Percentiles rank a stretch among this genome's conserved stretches.
phyloP scores from a whole-genome alignment of 2,797 vertebrate genomes.

The Macroramphosus scolopax region DNA sequence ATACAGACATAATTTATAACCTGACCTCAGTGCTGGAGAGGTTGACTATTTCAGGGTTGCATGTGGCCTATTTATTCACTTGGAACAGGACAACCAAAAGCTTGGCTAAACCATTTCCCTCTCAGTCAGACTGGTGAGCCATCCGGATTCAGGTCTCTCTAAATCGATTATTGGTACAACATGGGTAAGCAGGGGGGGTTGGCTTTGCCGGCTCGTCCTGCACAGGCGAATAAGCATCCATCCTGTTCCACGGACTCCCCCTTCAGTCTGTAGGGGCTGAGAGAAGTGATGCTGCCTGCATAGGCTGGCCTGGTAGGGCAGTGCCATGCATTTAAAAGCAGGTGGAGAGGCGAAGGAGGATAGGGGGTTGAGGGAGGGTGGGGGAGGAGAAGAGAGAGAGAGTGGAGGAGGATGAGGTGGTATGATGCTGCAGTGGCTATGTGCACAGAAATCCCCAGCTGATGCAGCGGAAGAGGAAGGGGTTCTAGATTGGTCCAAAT shows the following conservation, averaged over 20 bases:
- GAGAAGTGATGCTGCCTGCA: conserved; percentile 63
- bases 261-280: conserved; percentile 43
- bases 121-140: conserved; percentile 36
- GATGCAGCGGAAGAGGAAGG: conserved; percentile 68
- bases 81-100: conserved; percentile 45
- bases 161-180: conserved; percentile 57
- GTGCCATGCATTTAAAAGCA: conserved; percentile 81
- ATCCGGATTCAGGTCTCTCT: conserved; percentile 53
- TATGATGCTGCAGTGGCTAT: conserved; percentile 84
- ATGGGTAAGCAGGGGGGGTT: conserved; percentile 24
- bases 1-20: conserved; percentile 27
- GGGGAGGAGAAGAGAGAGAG: conserved; percentile 57
- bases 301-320: conserved; percentile 64
- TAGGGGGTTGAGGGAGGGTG: conserved; percentile 70
- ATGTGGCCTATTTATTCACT: conserved; percentile 57
- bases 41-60: conserved; percentile 30
- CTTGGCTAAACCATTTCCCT: conserved; percentile 52
- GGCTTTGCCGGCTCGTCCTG: conserved; percentile 43
- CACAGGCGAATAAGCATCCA: conserved; percentile 45
- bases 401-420: conserved; percentile 56
- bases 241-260: conserved; percentile 36
- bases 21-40: conserved; percentile 18
- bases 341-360: conserved; percentile 65
- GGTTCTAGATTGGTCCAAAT: conserved; percentile 70
- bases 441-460: conserved; percentile 82